Conservation (phyloP, 2,797 vertebrate species). For the Sebastes ruberrimus region DNA sequence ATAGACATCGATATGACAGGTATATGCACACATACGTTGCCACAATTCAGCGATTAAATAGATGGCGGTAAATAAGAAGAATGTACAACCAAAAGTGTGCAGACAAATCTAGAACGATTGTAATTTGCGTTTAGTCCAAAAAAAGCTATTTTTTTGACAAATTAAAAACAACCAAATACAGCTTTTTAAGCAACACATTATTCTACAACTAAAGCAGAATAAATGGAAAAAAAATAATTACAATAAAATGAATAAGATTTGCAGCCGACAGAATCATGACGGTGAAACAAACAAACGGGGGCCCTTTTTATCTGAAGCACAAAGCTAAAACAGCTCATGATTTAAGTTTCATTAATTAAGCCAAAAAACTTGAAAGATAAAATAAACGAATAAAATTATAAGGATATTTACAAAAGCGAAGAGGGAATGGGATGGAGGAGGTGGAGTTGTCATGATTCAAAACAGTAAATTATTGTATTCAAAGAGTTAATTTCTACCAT, state of each 20-base stretch:
- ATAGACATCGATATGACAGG: constrained; percentile 38
- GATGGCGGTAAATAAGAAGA: constrained; percentile 21
- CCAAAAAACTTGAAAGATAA: constrained; percentile 30
- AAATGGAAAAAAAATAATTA: constrained; percentile 2
- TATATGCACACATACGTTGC: constrained; percentile 25
- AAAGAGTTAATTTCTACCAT: constrained; percentile 40
- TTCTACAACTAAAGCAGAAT: constrained; percentile 40
- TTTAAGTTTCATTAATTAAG: constrained; percentile 22
- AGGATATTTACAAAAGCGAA: constrained; percentile 66
- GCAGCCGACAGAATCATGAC: constrained; percentile 23
- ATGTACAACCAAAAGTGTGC: constrained; percentile 20
- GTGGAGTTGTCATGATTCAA: constrained; percentile 43
- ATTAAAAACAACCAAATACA: constrained; percentile 29
- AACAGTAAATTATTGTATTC: constrained; percentile 51
- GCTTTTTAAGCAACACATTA: constrained; percentile 23
- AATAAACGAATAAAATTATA: constrained; percentile 32
- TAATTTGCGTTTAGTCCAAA: constrained; percentile 16
- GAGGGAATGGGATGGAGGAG: constrained; percentile 3
- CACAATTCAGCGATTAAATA: constrained; percentile 51
- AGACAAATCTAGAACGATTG: constrained; percentile 24
- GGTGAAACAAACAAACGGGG: constrained; percentile 31
- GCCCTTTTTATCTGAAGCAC: constrained; percentile 25
- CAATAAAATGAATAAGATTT: constrained; percentile 18
- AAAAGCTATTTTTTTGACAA: neutral
- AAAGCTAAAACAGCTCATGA: constrained; percentile 32